Evolutionary conservation across 2,888 invertebrate species (phyloP).

Genomic region (Isoperla grammatica): DNA sequence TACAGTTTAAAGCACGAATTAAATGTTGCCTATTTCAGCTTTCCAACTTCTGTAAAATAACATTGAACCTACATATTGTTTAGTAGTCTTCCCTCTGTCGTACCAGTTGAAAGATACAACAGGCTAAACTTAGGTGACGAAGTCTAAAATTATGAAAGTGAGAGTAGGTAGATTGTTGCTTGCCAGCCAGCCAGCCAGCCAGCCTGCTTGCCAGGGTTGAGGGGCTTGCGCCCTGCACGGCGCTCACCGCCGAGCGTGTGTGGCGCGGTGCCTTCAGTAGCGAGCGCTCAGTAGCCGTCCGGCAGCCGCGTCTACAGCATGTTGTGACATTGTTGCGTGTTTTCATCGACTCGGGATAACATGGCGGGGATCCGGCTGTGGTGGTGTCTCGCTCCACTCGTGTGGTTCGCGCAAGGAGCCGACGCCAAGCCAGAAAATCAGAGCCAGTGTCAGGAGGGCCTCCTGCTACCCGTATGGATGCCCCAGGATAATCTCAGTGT

Average conservation of each 20-base stretch:
- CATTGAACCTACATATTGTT: not conserved
- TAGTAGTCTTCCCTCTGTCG: not conserved
- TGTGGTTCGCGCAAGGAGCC: constrained; percentile 2
- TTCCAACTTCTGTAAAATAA: not conserved
- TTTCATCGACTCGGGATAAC: constrained; percentile 10
- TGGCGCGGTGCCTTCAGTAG: constrained; percentile 2
- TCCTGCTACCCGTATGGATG: constrained; percentile 83
- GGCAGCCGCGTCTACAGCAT: constrained; percentile 15
- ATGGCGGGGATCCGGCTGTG: constrained; percentile 18
- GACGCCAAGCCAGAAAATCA: constrained; percentile 30
- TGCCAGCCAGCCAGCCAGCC: not conserved
- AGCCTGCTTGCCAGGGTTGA: constrained; percentile 11
- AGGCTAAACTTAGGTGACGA: constrained; percentile 11
- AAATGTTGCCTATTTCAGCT: too few relatives aligned
- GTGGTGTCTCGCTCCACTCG: constrained; percentile 19
- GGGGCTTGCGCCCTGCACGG: not conserved
- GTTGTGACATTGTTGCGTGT: constrained; percentile 22
- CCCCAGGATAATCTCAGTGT: constrained; percentile 72
- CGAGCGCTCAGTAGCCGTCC: constrained; percentile 18
- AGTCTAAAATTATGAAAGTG: constrained; percentile 12
- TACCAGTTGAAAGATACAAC: not conserved
- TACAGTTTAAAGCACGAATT: too few relatives aligned
- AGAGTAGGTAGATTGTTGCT: not conserved
- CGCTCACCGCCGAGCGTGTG: constrained; percentile 2
- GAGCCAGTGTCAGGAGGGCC: constrained; percentile 68